Evolutionary conservation across 2,797 vertebrate species (phyloP).

Genomic region (Chelmon rostratus): DNA sequence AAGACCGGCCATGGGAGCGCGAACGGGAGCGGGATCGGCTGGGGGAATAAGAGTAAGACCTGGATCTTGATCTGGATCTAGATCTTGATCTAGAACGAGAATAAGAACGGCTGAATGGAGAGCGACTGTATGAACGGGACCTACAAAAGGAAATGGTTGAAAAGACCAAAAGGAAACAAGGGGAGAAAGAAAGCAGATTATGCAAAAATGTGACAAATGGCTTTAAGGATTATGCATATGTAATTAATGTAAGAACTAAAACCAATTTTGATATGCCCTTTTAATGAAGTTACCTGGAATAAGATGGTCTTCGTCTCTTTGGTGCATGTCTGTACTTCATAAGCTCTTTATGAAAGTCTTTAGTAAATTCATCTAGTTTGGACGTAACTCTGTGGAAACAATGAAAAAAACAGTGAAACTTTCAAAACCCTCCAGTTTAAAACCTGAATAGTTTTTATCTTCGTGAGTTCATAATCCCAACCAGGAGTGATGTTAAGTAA

Average conservation of each 20-base stretch:
- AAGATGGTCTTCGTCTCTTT: conserved; percentile 95
- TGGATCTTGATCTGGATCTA: conserved; percentile 87
- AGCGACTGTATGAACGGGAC: conserved; percentile 96
- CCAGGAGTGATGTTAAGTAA: not conserved
- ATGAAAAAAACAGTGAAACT: conserved; percentile 9
- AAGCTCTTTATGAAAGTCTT: conserved; percentile 99
- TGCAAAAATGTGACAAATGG: conserved; percentile 2
- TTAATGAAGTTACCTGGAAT: conserved; percentile 90
- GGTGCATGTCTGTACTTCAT: conserved; percentile 99
- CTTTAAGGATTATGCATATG: conserved; percentile 20
- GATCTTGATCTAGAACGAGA: conserved; percentile 92
- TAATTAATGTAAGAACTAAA: conserved; percentile 11
- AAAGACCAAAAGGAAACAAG: conserved; percentile 9
- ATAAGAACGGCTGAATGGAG: conserved; percentile 95
- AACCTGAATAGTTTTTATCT: not conserved
- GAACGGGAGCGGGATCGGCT: conserved; percentile 94
- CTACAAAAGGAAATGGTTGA: conserved; percentile 77
- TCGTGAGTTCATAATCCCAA: not conserved
- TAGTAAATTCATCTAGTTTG: conserved; percentile 99
- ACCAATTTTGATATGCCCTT: not conserved
- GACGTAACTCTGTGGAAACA: conserved; percentile 91
- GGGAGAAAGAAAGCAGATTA: conserved; percentile 1
- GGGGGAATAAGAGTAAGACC: conserved; percentile 92
- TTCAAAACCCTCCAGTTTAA: not conserved
- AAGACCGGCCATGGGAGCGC: conserved; percentile 91